These are phyloP conservation scores for Hydropotes inermis DNA, from an alignment of 2,113 vertebrate species.

Conservation along the genomic window DNA sequence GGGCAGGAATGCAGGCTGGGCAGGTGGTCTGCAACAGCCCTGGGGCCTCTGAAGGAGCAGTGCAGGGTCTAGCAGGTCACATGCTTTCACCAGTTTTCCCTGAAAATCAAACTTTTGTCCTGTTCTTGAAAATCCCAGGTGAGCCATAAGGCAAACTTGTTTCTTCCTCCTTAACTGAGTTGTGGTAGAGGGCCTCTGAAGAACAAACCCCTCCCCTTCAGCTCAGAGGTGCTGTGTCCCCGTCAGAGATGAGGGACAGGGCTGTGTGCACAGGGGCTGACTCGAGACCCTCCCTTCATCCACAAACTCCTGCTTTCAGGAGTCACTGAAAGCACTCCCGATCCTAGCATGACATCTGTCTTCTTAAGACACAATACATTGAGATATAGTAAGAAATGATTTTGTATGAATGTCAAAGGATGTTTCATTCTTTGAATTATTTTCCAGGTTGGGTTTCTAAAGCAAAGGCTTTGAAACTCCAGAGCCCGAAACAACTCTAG, in stretches of 20 bases:
- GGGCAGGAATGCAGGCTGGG: background rate
- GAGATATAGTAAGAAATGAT: background rate
- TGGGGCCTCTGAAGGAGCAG: fast-evolving
- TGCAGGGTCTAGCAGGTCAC: background rate
- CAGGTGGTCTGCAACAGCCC: background rate
- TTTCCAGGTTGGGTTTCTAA: background rate
- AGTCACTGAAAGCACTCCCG: background rate
- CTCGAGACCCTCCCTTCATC: fast-evolving
- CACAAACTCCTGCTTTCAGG: background rate
- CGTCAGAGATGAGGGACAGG: fast-evolving
- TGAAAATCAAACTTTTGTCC: constrained; percentile 47
- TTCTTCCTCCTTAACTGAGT: background rate
- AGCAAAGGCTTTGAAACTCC: background rate
- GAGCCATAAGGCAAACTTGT: background rate
- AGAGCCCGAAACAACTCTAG: background rate
- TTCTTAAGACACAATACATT: background rate
- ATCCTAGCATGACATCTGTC: background rate
- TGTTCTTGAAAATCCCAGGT: background rate
- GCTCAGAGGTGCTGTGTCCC: background rate
- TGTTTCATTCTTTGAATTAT: background rate
- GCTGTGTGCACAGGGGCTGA: fast-evolving
- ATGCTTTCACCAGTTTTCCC: constrained; percentile 33
- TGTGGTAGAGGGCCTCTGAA: background rate
- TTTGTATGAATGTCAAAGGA: background rate
- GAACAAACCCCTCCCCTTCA: background rate